These are phyloP conservation scores for Chionis minor DNA, from an alignment of 2,113 vertebrate species.

Conservation along the genomic window DNA sequence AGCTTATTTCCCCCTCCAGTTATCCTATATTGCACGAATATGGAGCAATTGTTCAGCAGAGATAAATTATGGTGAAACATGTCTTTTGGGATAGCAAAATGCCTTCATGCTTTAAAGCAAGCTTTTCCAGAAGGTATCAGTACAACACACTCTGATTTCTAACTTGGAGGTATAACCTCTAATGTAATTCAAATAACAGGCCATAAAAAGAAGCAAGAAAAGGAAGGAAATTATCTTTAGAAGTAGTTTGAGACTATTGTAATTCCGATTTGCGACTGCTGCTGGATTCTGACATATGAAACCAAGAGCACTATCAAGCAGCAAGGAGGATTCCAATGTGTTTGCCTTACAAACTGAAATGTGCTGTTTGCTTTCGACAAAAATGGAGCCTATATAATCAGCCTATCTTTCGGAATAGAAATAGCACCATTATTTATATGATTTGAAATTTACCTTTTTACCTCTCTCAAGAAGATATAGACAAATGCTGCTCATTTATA, in stretches of 20 bases:
- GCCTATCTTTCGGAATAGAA: background rate
- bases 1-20: background rate
- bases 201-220: background rate
- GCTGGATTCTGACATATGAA: background rate
- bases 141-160: background rate
- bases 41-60: background rate
- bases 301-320: background rate
- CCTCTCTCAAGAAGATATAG: background rate
- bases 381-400: background rate
- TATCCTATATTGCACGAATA: background rate
- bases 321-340: background rate
- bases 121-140: background rate
- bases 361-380: background rate
- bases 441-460: background rate
- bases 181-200: background rate
- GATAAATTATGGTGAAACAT: background rate
- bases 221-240: background rate
- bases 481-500: background rate
- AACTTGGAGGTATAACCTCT: background rate
- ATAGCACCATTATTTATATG: background rate
- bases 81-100: background rate
- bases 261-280: background rate
- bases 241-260: background rate
- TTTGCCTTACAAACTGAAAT: background rate
- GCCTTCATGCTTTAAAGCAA: background rate